phyloP scores from a whole-genome alignment of 2,888 invertebrate species.

The Muschampia plurimacula region DNA sequence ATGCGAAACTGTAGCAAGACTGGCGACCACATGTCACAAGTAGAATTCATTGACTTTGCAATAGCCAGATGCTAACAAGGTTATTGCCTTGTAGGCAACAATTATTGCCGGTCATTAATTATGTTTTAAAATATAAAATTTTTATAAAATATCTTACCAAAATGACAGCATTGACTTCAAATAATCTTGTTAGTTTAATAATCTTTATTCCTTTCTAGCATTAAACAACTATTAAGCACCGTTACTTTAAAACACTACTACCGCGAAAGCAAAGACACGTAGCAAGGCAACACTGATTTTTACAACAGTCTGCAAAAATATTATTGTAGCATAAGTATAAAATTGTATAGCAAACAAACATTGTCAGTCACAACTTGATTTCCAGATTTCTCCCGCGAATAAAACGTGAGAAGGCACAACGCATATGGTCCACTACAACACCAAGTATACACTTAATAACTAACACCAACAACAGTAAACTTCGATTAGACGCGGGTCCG shows the following conservation, averaged over 20 bases:
- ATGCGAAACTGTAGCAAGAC: conserved; percentile 53
- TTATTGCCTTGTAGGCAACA: conserved; percentile 61
- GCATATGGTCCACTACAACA: conserved; percentile 79
- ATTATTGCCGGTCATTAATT: conserved; percentile 6
- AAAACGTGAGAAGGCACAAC: conserved; percentile 78
- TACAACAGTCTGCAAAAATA: conserved; percentile 71
- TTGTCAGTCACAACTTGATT: conserved; percentile 53
- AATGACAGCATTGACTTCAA: conserved; percentile 30
- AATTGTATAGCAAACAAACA: conserved; percentile 65
- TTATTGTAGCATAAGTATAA: conserved; percentile 61
- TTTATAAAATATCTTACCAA: conserved; percentile 44
- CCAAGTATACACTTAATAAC: conserved; percentile 66
- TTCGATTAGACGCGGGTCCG: conserved; percentile 56
- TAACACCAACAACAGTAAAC: conserved; percentile 67
- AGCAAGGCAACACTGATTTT: conserved; percentile 83
- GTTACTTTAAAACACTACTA: conserved; percentile 66
- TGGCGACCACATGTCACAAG: conserved; percentile 78
- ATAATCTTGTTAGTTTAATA: neutral
- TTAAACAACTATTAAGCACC: conserved; percentile 71
- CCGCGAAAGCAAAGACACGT: conserved; percentile 83
- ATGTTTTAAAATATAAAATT: neutral
- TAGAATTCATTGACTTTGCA: conserved; percentile 65
- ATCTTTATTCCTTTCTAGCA: conserved; percentile 41
- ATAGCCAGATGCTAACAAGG: conserved; percentile 76
- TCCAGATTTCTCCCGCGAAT: conserved; percentile 59